These are phyloP conservation scores for Schizopygopsis pylzovi DNA, from an alignment of 2,797 vertebrate genomes.

Conservation along the genomic window DNA sequence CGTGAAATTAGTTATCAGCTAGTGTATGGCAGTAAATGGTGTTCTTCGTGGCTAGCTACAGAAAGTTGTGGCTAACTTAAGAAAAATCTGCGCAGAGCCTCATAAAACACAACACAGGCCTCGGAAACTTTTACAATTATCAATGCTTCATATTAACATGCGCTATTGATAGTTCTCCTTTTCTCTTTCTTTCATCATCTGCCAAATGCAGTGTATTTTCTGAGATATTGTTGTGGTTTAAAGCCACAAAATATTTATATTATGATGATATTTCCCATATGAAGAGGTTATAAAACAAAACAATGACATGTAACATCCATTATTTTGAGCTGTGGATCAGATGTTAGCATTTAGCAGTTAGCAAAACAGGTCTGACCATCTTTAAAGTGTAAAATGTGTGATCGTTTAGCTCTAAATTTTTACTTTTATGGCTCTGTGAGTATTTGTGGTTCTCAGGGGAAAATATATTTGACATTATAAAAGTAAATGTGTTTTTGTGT, in stretches of 20 bases:
- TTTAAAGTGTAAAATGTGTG: conserved; percentile 15
- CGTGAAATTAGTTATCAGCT: background rate
- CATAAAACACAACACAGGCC: background rate
- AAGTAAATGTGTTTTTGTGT: background rate
- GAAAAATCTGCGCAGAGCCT: background rate
- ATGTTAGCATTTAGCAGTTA: conserved; percentile 26
- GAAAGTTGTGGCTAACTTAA: conserved; percentile 11
- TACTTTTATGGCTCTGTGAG: conserved; percentile 14
- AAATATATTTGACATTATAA: background rate
- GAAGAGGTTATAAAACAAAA: conserved; percentile 6
- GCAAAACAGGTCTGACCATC: background rate
- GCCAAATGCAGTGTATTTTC: conserved; percentile 2
- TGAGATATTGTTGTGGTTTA: conserved; percentile 10
- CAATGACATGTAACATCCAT: background rate
- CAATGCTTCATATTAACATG: conserved; percentile 16
- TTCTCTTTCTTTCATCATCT: conserved; percentile 1
- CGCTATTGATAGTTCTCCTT: background rate
- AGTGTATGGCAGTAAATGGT: background rate
- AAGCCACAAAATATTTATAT: background rate
- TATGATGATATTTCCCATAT: conserved; percentile 11
- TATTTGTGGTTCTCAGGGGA: conserved; percentile 1
- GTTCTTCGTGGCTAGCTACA: background rate
- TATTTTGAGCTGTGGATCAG: conserved; percentile 16
- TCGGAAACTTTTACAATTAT: conserved; percentile 5
- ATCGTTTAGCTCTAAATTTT: conserved; percentile 9